Evolutionary conservation across 2,888 invertebrate genomes (phyloP).

Genomic region (Craniophora ligustri): DNA sequence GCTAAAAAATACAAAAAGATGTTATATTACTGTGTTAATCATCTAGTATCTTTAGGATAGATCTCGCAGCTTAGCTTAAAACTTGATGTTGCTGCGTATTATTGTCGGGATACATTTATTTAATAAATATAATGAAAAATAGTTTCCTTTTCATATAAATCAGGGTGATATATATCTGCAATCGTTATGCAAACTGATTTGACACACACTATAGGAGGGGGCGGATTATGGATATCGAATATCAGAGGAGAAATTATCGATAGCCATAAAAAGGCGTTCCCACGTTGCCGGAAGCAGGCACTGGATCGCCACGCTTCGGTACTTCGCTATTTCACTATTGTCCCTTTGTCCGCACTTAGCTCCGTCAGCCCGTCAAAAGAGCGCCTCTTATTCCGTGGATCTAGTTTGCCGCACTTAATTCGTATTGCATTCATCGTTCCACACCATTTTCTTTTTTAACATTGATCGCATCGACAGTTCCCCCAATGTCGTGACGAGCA

Average conservation of each 20-base stretch:
- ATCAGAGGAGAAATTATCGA: slow-evolving; percentile 69
- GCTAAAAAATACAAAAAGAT: too few species aligned
- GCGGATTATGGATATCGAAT: slow-evolving; percentile 62
- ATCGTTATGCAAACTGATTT: slow-evolving; percentile 19
- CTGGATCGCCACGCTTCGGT: slow-evolving; percentile 83
- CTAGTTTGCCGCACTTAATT: slow-evolving; percentile 82
- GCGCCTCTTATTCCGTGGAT: slow-evolving; percentile 75
- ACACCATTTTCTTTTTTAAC: slow-evolving; percentile 71
- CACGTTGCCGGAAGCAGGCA: slow-evolving; percentile 81
- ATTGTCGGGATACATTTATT: too few species aligned
- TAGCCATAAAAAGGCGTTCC: slow-evolving; percentile 79
- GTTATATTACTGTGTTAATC: too few species aligned
- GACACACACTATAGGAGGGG: slow-evolving; percentile 14
- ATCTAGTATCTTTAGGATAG: too few species aligned
- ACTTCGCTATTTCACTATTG: slow-evolving; percentile 83
- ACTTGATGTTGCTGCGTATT: too few species aligned
- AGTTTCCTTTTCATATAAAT: not conserved
- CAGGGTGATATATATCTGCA: not conserved
- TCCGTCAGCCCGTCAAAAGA: slow-evolving; percentile 78
- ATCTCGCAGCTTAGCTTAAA: too few species aligned
- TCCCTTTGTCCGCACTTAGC: slow-evolving; percentile 80
- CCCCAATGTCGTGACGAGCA: slow-evolving; percentile 61
- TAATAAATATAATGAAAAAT: too few species aligned
- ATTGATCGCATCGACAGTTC: slow-evolving; percentile 67
- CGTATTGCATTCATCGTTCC: slow-evolving; percentile 81